Evolutionary conservation across 2,888 invertebrate genomes (phyloP), one percentile per base, ranked within the genome.

Genomic region (Volucella inflata): DNA sequence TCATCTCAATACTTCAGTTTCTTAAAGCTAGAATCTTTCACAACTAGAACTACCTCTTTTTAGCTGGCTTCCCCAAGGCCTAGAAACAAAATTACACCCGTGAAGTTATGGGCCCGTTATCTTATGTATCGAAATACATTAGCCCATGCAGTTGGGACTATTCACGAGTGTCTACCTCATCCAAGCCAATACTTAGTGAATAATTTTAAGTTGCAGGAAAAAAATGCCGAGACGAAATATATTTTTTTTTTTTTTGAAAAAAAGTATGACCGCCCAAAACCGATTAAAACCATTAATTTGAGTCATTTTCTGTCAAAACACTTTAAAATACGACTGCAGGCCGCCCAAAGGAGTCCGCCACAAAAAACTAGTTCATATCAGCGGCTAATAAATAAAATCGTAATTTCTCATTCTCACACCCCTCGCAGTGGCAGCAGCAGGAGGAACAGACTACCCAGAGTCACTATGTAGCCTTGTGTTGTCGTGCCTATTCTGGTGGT

Each of bases 351-450:
- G 79, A 40, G 46, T 44, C 79, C 65, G 4, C 30, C 30, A 30
- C 30, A 79, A 80, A n/a, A 75, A 80, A 79, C 84, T 84, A 84
- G 84, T 84, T 50, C 84, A 84, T 84, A 84, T 84, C 84, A 84
- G 80, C 84, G 84, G 84, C 80, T 84, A 84, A 84, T 84, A 84
- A 84, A 84, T 84, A 84, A 84, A 84, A 84, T 71, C 55, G 84
- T 84, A 84, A 80, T 84, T 84, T 80, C 84, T 84, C 84, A 84
- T 84, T 84, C 80, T 84, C 80, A 79, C 84, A 84, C 84, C 74
- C 74, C 78, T 78, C 10, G 77, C 38, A 46, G 16, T 65, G 60
- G 74, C 60, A 84, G 65, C 36, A 40, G 14, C 57, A 42, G n/a
- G 38, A 53, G 42, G 36, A n/a, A 12, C 16, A n/a, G 48, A 30